Base-by-base conservation (phyloP, 2,888 invertebrate species). In the Cacoxenus indagator region DNA sequence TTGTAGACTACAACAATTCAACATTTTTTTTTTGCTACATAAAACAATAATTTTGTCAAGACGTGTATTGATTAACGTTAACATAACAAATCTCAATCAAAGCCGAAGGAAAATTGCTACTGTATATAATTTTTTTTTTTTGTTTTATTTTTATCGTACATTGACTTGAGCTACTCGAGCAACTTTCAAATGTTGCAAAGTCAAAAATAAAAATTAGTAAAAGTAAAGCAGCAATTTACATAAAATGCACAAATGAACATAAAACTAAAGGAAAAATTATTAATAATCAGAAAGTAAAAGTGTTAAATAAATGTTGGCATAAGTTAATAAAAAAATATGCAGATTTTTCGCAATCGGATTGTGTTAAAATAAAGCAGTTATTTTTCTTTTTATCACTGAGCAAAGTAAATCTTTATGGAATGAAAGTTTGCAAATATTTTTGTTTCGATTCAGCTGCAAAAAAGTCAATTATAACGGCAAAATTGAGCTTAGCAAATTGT, bases 121-220 rank as follows among this genome's bases (percentile, higher is more conserved):
- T 37, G 37, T 37, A 11, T 37, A 14, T 14, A 37, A 37, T 11
- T 37, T 37, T 1, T 22, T 54, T 54, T 24, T 22, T 9, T 24
- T 26, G 54, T 22, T 26, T 54, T n/a, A n/a, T n/a, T 54, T 14
- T 14, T 17, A 48, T 11, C 37, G 54, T 54, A 4, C 54, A 26
- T 54, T 26, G 26, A 54, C 54, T 26, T 9, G 37, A 37, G 14
- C 37, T 14, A 37, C 51, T 51, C 22, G 51, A 51, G 22, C 22
- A 57, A 57, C 57, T 57, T 57, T 57, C 31, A 59, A 59, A 57
- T n/a, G 24, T n/a, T n/a, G 24, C 22, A 57, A 14, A 31, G 26
- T 31, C n/a, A 31, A 19, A 31, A 11, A 29, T 8, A 31, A 57
- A 59, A 59, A 59, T 55, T 55, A 59, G 27, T 57, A 24, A 57